phyloP scores from a whole-genome alignment of 2,113 vertebrate species.

The Calidris pygmaea region DNA sequence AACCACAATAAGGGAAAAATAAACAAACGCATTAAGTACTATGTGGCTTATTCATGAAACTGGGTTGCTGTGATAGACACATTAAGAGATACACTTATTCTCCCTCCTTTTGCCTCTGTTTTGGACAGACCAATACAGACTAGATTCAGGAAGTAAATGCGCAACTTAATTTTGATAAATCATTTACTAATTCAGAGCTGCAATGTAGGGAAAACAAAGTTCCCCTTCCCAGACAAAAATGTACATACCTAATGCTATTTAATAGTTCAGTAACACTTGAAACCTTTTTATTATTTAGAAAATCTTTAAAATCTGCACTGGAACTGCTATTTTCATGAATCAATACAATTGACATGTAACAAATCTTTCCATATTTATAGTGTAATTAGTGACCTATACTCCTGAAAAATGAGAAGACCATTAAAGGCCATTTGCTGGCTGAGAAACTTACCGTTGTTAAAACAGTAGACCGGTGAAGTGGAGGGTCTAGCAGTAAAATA shows the following conservation, averaged over 20 bases:
- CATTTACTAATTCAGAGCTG: background rate
- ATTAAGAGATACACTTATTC: background rate
- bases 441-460: background rate
- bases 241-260: background rate
- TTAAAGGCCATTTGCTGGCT: background rate
- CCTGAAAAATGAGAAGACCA: background rate
- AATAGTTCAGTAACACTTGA: background rate
- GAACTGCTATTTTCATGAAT: background rate
- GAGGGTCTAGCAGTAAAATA: background rate
- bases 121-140: background rate
- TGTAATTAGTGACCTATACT: background rate
- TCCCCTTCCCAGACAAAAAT: background rate
- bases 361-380: background rate
- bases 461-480: background rate
- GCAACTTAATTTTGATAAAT: background rate
- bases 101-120: background rate
- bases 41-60: background rate
- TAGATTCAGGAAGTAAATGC: background rate
- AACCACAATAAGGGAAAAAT: background rate
- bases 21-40: background rate
- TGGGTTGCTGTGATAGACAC: background rate
- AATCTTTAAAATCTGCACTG: background rate
- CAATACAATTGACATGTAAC: fast-evolving
- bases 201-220: background rate
- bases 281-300: background rate